Evolutionary conservation across 1,140 invertebrate genomes (phyloP), one percentile per base, ranked within the genome.

Genomic region (Bombus superbus): DNA sequence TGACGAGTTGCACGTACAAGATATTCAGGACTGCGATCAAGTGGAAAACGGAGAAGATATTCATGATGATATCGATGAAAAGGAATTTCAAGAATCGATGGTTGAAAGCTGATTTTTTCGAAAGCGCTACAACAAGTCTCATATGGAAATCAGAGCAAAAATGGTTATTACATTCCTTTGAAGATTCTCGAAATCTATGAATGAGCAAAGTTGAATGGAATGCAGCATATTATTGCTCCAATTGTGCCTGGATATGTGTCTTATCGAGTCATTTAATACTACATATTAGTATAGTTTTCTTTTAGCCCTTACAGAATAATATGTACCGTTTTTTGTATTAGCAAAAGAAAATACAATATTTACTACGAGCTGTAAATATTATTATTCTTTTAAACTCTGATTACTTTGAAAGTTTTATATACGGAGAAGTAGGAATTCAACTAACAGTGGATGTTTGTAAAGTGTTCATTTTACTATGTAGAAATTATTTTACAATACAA

Each of bases 311-410:
- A 86, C 89, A 92, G 82, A 92, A 91, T 89, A 90, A 89, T 78
- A 62, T 88, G 90, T 91, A 92, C 92, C 88, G 90, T 93, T 94
- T 91, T 94, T 95, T 94, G 93, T 95, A 95, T 94, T 94, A 94
- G 92, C 76, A 80, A 92, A 93, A 86, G 80, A 82, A 94, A 93
- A 93, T 94, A 94, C 86, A 92, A 92, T 91, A 94, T 94, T 93
- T 94, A 93, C 91, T 90, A 93, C 92, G 92, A 86, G 8, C 64
- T 69, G 83, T 86, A 83, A 72, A 85, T 40, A 77, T 88, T 73
- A 32, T 88, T 85, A n/a, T 77, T 83, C 47, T 66, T 69, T 66
- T 69, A 62, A 62, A 44, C 32, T 62, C 69, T 47, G 22, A 47
- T 75, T 38, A 53, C 40, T 44, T 69, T 82, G 15, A 10, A 71